A percentile compares a stretch with the other conserved stretches of the same genome.
These are phyloP conservation scores for Phortica magna DNA, from an alignment of 2,888 invertebrate genomes.

Conservation along the genomic window DNA sequence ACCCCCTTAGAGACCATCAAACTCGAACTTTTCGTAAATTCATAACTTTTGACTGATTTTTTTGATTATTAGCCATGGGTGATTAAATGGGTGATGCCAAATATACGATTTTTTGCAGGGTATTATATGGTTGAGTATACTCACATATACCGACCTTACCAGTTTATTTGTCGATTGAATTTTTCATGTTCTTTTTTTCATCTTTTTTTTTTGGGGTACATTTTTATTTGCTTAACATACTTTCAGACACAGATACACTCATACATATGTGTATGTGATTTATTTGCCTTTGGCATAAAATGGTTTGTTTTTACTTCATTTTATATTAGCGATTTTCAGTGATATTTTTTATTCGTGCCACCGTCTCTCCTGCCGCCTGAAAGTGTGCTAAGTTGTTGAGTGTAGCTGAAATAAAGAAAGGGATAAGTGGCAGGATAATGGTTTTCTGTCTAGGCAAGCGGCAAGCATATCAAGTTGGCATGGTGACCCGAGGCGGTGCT, in stretches of 20 bases:
- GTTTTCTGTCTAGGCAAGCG: neutral
- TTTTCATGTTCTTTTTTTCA: constrained; percentile 1
- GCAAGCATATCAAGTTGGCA: neutral
- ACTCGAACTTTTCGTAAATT: too few relatives aligned
- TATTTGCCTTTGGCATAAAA: neutral
- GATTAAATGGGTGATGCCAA: too few relatives aligned
- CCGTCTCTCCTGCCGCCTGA: neutral
- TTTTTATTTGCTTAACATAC: neutral
- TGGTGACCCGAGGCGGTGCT: neutral
- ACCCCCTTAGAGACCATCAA: too few relatives aligned
- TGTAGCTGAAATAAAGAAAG: too few relatives aligned
- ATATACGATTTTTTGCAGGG: too few relatives aligned
- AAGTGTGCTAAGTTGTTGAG: too few relatives aligned
- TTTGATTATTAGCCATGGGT: too few relatives aligned
- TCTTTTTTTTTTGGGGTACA: neutral
- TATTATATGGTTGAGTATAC: too few relatives aligned
- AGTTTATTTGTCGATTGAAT: constrained; percentile 20
- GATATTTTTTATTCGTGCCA: neutral
- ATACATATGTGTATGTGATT: neutral
- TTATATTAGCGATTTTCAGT: neutral
- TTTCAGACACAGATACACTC: neutral
- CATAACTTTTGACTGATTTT: too few relatives aligned
- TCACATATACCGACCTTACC: too few relatives aligned
- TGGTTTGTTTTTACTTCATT: neutral
- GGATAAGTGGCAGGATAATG: constrained; percentile 7